Evolutionary conservation across 2,888 invertebrate species (phyloP).

Genomic region (Drosophila anomelani): DNA sequence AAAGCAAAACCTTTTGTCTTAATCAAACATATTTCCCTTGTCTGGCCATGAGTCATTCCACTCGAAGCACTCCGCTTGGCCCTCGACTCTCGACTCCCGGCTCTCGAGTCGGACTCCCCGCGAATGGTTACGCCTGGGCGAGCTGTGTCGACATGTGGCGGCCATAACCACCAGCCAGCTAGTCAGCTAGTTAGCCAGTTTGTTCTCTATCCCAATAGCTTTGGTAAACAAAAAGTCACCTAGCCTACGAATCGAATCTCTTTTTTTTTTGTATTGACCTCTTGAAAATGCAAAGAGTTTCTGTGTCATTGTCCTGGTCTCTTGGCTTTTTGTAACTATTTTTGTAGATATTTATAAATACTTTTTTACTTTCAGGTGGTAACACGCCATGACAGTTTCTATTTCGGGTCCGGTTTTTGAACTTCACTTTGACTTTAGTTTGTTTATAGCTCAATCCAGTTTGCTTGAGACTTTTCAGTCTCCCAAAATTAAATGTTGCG

Average conservation of each 20-base stretch:
- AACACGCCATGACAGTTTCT: slow-evolving; percentile 24
- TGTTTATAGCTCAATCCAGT: slow-evolving; percentile 2
- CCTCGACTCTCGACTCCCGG: slow-evolving; percentile 4
- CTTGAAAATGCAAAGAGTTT: slow-evolving; percentile 46
- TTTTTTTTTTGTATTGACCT: slow-evolving; percentile 16
- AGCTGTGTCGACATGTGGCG: slow-evolving; percentile 39
- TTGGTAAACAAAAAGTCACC: slow-evolving; percentile 27
- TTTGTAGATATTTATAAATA: slow-evolving; percentile 13
- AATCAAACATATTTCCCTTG: slow-evolving; percentile 48
- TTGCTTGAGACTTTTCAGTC: slow-evolving; percentile 26
- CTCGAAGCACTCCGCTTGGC: slow-evolving; percentile 11
- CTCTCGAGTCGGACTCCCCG: slow-evolving; percentile 11
- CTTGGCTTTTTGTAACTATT: slow-evolving; percentile 17
- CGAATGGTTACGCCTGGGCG: slow-evolving; percentile 49
- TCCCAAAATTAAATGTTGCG: slow-evolving; percentile 68
- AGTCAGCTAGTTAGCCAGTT: background rate
- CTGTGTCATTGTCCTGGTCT: slow-evolving; percentile 67
- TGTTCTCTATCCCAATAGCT: slow-evolving; percentile 8
- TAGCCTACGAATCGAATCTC: slow-evolving; percentile 37
- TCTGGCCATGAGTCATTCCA: slow-evolving; percentile 39
- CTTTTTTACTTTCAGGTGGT: background rate
- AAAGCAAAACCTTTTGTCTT: slow-evolving; percentile 56
- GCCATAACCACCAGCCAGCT: slow-evolving; percentile 20
- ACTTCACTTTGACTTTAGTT: background rate
- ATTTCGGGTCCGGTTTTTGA: slow-evolving; percentile 27